Evolutionary conservation across 2,113 vertebrate species (phyloP), one percentile per base, ranked within the genome.

Genomic region (Phrynosoma platyrhinos): DNA sequence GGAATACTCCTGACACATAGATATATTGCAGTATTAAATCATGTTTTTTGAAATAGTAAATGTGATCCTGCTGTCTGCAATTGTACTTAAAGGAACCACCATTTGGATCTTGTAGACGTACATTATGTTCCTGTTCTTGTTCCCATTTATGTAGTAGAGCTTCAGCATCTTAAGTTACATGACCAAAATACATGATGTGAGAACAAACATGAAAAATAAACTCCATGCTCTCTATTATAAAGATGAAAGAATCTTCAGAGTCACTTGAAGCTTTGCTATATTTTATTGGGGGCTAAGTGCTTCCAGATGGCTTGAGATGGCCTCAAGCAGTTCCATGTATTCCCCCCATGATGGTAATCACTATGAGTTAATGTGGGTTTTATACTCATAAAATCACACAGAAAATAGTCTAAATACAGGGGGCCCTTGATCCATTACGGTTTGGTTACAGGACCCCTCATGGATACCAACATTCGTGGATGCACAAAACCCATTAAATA

Each of bases 321-420:
- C 40, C 36, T 36, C 30, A 42, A 69, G 42, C 25, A 69, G 23
- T 42, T 47, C 64, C 23, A 30, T 47, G 0, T 23, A 16, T 30
- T 10, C 27, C 9, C 14, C 36, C 23, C 40, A 14, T 1, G 2
- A 69, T 25, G 64, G 27, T n/a, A 52, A 66, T 40, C 20, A 69
- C 20, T 69, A 16, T 68, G 36, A 32, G 1, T 7, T 66, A 69
- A 52, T 18, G 47, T 52, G 47, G 25, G 18, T 27, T 27, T 64
- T n/a, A 52, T 47, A 25, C 81, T 91, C 91, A 88, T 87, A 68
- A 84, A 93, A 92, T 74, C 90, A 83, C 78, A 12, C 88, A 66
- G 83, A 74, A 71, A 83, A 71, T 74, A 83, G 89, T 94, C 75
- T 75, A 79, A 93, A 83, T 23, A 85, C 47, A 47, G 47, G 3